Base-by-base conservation (phyloP, 2,888 invertebrate species). In the Drosophila ezoana region DNA sequence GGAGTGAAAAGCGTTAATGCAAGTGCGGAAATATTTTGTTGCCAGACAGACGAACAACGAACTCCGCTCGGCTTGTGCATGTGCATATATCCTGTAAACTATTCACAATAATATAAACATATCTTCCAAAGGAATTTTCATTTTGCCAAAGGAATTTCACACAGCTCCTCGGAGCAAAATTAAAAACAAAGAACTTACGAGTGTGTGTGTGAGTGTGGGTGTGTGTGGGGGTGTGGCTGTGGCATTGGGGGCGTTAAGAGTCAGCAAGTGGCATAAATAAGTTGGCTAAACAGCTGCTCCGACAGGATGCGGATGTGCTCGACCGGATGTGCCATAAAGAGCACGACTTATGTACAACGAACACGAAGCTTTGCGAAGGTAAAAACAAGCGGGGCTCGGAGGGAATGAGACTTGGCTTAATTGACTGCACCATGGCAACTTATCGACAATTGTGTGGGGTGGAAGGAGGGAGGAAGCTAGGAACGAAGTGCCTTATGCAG, bases 321-420 rank as follows among this genome's bases (percentile, higher is more conserved):
- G 68, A 54, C 60, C 63, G 75, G 82, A 87, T 85, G 76, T 73
- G 74, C 76, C 83, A 79, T 86, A 86, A 82, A 88, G 80, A 79
- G 77, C 62, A 69, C 44, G 70, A 87, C 61, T 72, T 79, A 83
- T 82, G 69, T 67, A 70, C 80, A 57, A 66, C 61, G 51, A 79
- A 69, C 85, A 82, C 65, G 83, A 65, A 76, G 43, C 73, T 51
- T 54, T 37, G 38, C 37, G 18, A 56, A 76, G 69, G 61, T 72
- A 60, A 35, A 49, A 20, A 13, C 44, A 35, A 18, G 32, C 53
- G 40, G 16, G 33, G 14, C 10, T 13, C 5, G 16, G 5, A 3
- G 23, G 10, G 40, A 40, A n/a, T 16, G 13, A 5, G 4, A 54
- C 62, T 59, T 71, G 64, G 48, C 76, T 66, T 77, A 77, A 77